A percentile compares a stretch with the other conserved stretches of the same genome.
Conservation (phyloP, 1,140 invertebrate genomes). For the Neodiprion lecontei region DNA sequence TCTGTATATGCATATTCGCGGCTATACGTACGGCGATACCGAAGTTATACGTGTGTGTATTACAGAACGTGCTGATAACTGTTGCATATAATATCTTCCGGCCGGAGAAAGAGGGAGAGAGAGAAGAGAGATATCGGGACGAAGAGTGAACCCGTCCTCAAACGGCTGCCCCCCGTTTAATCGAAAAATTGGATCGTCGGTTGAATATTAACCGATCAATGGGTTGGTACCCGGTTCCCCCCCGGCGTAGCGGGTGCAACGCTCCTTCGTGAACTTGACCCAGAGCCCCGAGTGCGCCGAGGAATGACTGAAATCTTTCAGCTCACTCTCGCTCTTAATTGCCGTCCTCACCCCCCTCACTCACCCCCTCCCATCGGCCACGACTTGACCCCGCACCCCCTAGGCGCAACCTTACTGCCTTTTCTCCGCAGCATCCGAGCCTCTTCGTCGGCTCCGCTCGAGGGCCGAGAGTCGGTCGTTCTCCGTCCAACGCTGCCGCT, state of each 20-base stretch:
- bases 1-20: constrained; percentile 11
- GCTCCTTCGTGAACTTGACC: constrained; percentile 50
- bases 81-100: not conserved
- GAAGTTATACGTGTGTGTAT: not conserved
- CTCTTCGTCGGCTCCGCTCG: constrained; percentile 6
- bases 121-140: not conserved
- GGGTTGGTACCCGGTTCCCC: not conserved
- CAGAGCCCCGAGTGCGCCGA: constrained; percentile 27
- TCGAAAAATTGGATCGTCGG: constrained; percentile 14
- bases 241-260: constrained; percentile 19
- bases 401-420: not conserved
- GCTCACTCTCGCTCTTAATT: constrained; percentile 40
- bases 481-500: constrained; percentile 15
- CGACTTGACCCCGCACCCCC: not conserved
- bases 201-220: constrained; percentile 18
- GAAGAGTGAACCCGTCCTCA: not conserved
- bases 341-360: constrained; percentile 26
- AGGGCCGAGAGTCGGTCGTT: not conserved
- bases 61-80: not conserved
- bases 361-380: constrained; percentile 18
- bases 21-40: not conserved
- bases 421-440: constrained; percentile 14
- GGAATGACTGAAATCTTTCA: constrained; percentile 48
- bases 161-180: no score
- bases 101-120: no score